Conservation (phyloP, 2,113 vertebrate species). For the Eudyptes chrysolophus region DNA sequence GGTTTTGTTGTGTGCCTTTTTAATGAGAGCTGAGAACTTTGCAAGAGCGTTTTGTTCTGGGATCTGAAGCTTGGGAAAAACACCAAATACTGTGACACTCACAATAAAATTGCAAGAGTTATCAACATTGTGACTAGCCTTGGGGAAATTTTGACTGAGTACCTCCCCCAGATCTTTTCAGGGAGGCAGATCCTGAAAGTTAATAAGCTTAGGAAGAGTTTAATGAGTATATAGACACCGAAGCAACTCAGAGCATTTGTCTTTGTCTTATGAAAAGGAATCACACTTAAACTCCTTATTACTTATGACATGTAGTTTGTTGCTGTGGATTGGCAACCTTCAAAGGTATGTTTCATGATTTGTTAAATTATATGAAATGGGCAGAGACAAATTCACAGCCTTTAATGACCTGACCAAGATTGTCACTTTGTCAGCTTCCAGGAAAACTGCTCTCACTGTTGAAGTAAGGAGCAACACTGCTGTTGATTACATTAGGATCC, state of each 20-base stretch:
- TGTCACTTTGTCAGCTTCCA: neutral
- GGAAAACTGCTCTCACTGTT: neutral
- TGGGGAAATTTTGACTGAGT: neutral
- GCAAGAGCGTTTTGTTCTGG: neutral
- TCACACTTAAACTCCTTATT: neutral
- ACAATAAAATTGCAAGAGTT: neutral
- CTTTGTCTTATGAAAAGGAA: neutral
- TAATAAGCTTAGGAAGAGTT: conserved; percentile 10
- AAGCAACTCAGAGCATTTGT: neutral
- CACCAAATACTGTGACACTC: neutral
- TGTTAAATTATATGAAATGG: neutral
- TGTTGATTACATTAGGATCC: neutral
- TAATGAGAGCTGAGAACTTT: neutral
- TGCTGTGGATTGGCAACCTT: neutral
- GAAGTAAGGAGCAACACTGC: neutral
- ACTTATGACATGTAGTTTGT: neutral
- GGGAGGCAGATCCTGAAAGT: neutral
- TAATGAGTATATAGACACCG: neutral
- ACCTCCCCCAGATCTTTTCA: neutral
- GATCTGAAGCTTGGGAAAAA: neutral
- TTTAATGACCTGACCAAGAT: neutral
- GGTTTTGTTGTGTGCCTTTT: neutral
- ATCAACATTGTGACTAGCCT: neutral
- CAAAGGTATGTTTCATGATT: neutral
- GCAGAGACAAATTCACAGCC: neutral